Evolutionary conservation across 2,797 vertebrate species (phyloP), one percentile per base, ranked within the genome.

Genomic region (Oceanodroma leucorhoa): DNA sequence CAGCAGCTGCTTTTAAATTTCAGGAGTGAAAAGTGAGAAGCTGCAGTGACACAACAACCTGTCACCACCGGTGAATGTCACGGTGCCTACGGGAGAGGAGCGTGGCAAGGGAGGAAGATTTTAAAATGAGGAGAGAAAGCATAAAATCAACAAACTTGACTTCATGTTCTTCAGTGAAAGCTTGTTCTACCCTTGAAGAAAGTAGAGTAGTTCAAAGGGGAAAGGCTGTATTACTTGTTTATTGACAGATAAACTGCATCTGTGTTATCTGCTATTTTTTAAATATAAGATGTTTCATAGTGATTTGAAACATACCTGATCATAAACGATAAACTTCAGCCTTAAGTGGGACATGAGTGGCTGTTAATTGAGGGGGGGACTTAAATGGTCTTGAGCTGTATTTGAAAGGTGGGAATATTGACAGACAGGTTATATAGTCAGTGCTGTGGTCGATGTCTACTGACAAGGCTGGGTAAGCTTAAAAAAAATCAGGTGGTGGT

Each of bases 401-500:
- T 67, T 73, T 86, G 83, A 80, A 91, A 82, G 46, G 57, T 72
- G 43, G 72, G 22, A 83, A 75, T 27, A 67, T 19, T 58, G 85
- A 73, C 66, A n/a, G 55, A 5, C 41, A 61, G 48, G 67, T 67
- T 64, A 30, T 26, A 26, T 6, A 81, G 87, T 66, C 67, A 53
- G 61, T 48, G 85, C 75, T 26, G 83, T 16, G 70, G 30, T 43
- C n/a, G 46, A 6, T 60, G 53, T 66, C 70, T 73, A 26, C 81
- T 85, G 76, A 76, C 75, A 80, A 36, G 69, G 30, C 83, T 93
- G 84, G 36, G 36, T 80, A 85, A 90, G 76, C 65, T 67, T 80
- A 89, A 83, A 91, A 90, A 90, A 94, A 95, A 95, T 92, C 92
- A 91, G 66, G 81, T 86, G 92, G 34, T 83, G 66, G 69, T 92